These are phyloP conservation scores for Ptiloglossa arizonensis DNA, from an alignment of 1,140 invertebrate species.

Conservation along the genomic window DNA sequence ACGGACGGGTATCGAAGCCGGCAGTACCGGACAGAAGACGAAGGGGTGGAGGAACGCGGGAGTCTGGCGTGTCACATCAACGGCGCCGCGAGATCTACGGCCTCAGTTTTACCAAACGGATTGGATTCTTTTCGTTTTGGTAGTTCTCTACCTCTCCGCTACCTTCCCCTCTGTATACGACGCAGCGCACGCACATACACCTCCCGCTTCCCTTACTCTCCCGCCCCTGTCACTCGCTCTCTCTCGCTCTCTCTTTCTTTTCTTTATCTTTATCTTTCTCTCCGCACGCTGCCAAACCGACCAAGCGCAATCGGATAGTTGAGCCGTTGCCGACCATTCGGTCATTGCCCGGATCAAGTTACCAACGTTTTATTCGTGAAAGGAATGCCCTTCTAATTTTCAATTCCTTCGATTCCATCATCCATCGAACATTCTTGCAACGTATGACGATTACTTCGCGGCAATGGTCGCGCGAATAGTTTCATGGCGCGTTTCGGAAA, in stretches of 20 bases:
- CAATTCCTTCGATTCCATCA: slow-evolving; percentile 19
- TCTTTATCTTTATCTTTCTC: not conserved
- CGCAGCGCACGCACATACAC: not conserved
- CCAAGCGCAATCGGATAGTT: slow-evolving; percentile 18
- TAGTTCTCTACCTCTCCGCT: not conserved
- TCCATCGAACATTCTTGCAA: not conserved
- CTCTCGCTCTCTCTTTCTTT: not conserved
- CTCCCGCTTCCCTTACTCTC: not conserved
- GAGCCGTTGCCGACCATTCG: slow-evolving; percentile 32
- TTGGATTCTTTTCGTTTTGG: slow-evolving; percentile 70
- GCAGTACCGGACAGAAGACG: slow-evolving; percentile 57
- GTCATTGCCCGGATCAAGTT: slow-evolving; percentile 48
- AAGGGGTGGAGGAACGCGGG: slow-evolving; percentile 57
- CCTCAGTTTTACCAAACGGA: slow-evolving; percentile 62
- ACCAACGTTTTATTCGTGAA: slow-evolving; percentile 27
- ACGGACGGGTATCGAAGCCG: slow-evolving; percentile 73
- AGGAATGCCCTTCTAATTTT: slow-evolving; percentile 33
- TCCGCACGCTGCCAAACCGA: slow-evolving; percentile 15
- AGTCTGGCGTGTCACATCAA: slow-evolving; percentile 73
- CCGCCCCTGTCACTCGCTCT: slow-evolving; percentile 22
- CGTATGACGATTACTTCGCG: not conserved
- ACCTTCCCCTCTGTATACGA: not conserved
- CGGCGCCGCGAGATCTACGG: slow-evolving; percentile 77
- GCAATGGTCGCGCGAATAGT: not conserved
- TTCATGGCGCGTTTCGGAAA: not conserved